A percentile compares a stretch with the other conserved stretches of the same genome.
Evolutionary conservation across 2,113 vertebrate genomes (phyloP).

Genomic region (Axis porcinus): DNA sequence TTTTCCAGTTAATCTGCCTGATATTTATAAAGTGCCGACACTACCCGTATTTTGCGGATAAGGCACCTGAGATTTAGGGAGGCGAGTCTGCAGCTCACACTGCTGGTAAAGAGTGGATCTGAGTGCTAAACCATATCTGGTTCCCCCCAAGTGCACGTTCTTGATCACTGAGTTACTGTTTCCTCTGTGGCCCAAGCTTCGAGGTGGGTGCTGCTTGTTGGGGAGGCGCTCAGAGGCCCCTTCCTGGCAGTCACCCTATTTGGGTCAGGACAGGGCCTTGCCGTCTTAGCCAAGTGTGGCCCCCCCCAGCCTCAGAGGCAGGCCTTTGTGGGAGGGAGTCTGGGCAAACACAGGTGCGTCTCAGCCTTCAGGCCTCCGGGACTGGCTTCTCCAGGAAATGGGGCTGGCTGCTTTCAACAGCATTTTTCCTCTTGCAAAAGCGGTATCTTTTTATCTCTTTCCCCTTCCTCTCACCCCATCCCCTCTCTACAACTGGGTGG

Average conservation of each 20-base stretch:
- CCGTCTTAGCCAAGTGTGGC: neutral
- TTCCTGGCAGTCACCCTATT: neutral
- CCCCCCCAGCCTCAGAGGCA: neutral
- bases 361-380: neutral
- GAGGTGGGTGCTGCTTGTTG: neutral
- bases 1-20: neutral
- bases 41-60: neutral
- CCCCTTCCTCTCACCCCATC: neutral
- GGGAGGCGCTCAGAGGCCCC: neutral
- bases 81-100: neutral
- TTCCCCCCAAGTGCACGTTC: rapidly evolving
- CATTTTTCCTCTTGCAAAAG: slow-evolving; percentile 54
- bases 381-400: slow-evolving; percentile 25
- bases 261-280: neutral
- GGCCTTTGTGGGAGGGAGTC: neutral
- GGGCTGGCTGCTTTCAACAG: slow-evolving; percentile 39
- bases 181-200: neutral
- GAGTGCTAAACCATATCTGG: neutral
- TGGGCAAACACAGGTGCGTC: slow-evolving; percentile 57
- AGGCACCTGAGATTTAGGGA: neutral
- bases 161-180: neutral
- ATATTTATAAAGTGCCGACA: neutral
- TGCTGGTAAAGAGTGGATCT: neutral
- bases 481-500: neutral
- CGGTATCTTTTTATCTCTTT: slow-evolving; percentile 18